Evolutionary conservation across 2,113 vertebrate genomes (phyloP).

Genomic region (Grus americana): DNA sequence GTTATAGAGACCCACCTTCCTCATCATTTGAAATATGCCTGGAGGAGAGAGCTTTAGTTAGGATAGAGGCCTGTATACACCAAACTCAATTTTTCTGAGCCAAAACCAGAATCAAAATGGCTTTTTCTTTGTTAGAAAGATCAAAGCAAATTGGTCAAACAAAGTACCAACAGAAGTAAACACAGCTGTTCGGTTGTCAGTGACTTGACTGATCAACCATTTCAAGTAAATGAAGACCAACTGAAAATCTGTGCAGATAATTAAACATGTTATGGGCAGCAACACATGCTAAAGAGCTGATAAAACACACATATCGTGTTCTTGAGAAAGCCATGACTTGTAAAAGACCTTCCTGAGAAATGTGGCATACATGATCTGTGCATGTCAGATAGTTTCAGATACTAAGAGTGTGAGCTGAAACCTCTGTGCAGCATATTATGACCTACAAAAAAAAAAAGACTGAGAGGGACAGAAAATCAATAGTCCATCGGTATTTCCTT

Average conservation of each 20-base stretch:
- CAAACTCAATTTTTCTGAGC: neutral
- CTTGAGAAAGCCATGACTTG: neutral
- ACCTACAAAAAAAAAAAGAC: neutral
- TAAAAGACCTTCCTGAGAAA: neutral
- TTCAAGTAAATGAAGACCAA: constrained; percentile 11
- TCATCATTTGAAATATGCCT: neutral
- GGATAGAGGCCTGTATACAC: neutral
- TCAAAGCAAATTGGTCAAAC: constrained; percentile 37
- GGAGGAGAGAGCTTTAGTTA: neutral
- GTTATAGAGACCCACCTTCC: neutral
- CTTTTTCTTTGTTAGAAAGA: neutral
- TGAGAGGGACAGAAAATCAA: neutral
- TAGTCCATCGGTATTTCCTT: neutral
- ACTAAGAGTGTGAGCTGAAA: neutral
- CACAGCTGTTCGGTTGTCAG: neutral
- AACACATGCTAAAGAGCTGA: neutral
- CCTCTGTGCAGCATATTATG: neutral
- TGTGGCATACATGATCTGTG: neutral
- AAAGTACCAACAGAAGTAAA: constrained; percentile 13
- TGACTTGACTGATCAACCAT: constrained; percentile 9
- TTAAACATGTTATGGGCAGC: neutral
- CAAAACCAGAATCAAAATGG: neutral
- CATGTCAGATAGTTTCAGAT: neutral
- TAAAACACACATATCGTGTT: neutral
- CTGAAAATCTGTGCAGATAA: neutral